phyloP scores from a whole-genome alignment of 2,888 invertebrate genomes.

The Nomada fucata region DNA sequence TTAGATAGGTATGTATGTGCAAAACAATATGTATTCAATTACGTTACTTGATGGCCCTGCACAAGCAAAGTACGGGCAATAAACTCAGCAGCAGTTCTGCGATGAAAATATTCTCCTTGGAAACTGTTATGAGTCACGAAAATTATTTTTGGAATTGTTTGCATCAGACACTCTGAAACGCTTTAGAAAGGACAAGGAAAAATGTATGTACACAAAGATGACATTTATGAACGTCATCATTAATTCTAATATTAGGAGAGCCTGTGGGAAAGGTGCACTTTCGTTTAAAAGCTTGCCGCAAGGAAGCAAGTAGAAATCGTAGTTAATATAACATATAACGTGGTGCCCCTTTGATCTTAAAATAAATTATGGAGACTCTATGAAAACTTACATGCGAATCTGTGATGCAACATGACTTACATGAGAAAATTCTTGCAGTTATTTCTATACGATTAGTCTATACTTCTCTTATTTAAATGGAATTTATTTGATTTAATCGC shows the following conservation, averaged over 20 bases:
- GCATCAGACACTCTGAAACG: neutral
- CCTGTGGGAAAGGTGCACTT: neutral
- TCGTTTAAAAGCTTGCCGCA: neutral
- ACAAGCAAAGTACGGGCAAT: too few relatives aligned
- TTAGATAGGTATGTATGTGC: too few relatives aligned
- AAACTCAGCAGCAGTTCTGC: too few relatives aligned
- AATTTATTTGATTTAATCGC: too few relatives aligned
- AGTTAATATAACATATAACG: neutral
- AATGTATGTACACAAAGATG: too few relatives aligned
- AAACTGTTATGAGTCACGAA: neutral
- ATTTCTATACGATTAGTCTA: neutral
- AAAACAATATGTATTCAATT: too few relatives aligned
- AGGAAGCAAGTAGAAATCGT: slow-evolving; percentile 2
- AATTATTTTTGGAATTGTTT: neutral
- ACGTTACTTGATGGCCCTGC: too few relatives aligned
- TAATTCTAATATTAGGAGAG: neutral
- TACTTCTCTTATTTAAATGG: neutral
- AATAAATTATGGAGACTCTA: slow-evolving; percentile 14
- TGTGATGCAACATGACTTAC: neutral
- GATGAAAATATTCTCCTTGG: too few relatives aligned
- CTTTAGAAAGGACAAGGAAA: neutral
- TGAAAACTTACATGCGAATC: slow-evolving; percentile 2
- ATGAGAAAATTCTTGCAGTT: slow-evolving; percentile 1
- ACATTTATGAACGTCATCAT: neutral
- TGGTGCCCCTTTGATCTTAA: slow-evolving; percentile 3